A percentile compares a stretch with the other conserved stretches of the same genome.
phyloP scores from a whole-genome alignment of 2,797 vertebrate species.

The Tokudaia muenninki region DNA sequence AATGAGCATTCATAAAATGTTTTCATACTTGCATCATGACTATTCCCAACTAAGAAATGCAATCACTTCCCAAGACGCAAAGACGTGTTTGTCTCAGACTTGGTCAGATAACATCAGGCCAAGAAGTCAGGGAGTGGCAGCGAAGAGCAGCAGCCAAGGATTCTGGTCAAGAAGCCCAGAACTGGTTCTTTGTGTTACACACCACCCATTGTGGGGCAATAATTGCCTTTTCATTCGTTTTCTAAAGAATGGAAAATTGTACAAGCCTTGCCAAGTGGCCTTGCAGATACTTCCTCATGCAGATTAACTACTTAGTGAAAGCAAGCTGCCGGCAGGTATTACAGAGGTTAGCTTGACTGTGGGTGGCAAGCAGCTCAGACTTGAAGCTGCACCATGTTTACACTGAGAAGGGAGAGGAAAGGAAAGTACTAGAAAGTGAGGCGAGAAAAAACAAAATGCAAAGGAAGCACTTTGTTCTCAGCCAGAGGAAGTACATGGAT shows the following conservation, averaged over 20 bases:
- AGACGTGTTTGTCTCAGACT: slow-evolving; percentile 57
- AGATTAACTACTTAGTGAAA: slow-evolving; percentile 79
- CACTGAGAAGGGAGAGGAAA: neutral
- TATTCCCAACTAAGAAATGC: slow-evolving; percentile 51
- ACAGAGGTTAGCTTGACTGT: slow-evolving; percentile 51
- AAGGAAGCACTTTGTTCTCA: slow-evolving; percentile 29
- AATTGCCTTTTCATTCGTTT: slow-evolving; percentile 80
- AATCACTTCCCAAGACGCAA: slow-evolving; percentile 53
- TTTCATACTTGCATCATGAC: slow-evolving; percentile 46
- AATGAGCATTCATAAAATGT: neutral
- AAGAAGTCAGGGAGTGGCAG: slow-evolving; percentile 62
- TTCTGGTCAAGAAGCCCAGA: slow-evolving; percentile 77
- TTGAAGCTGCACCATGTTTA: neutral
- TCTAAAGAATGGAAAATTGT: slow-evolving; percentile 78
- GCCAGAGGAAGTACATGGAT: neutral
- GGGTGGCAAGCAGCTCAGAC: neutral
- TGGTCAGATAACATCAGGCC: slow-evolving; percentile 56
- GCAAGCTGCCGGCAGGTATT: neutral
- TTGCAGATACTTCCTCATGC: slow-evolving; percentile 74
- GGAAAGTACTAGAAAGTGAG: neutral
- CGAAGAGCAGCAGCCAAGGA: slow-evolving; percentile 56
- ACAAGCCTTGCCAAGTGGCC: slow-evolving; percentile 71
- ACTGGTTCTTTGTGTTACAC: slow-evolving; percentile 79
- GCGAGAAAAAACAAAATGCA: slow-evolving; percentile 15
- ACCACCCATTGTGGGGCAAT: slow-evolving; percentile 77